Base-by-base conservation (phyloP, 2,888 invertebrate genomes). In the Priocnemis perturbator region DNA sequence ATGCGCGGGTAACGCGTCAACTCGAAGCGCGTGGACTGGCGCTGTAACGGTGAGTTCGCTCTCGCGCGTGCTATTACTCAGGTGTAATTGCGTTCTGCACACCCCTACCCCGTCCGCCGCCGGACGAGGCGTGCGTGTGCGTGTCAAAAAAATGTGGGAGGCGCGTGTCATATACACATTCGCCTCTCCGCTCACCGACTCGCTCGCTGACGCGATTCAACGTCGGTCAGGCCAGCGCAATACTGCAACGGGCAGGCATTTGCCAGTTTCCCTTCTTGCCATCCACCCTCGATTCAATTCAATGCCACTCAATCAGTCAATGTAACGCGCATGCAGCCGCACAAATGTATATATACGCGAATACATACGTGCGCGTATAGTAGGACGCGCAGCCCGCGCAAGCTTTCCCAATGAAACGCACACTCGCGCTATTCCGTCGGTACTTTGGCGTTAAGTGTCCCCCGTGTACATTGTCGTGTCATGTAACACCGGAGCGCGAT, bases 281-380 rank as follows among this genome's bases (percentile, higher is more conserved):
- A 73, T 78, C 76, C 82, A 84, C 83, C 83, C 86, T 85, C 85
- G 81, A 87, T 87, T 87, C 86, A 86, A 87, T 88, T 87, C 87
- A 87, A 87, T 86, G 85, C 87, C 87, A 86, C 88, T 88, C 88
- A 87, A 87, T 88, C 87, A 87, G 87, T 87, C 87, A 85, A 86
- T 86, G 87, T 87, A 87, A 88, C 86, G 81, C 86, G 82, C 81
- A 84, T 82, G 83, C 82, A 78, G 81, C 74, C 76, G 71, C 78
- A 80, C 37, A 37, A 9, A 50, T 79, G 80, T 78, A 37, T 11
- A 37, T 11, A 11, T 11, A 11, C 11, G 37, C 7, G 1, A 7
- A 11, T 37, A 11, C 7, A 9, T 37, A 5, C 11, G 37, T 11
- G 11, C 37, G 14, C 76, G 79, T 82, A 37, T 37, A 37, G 37